phyloP scores from a whole-genome alignment of 1,140 invertebrate genomes.

The Aphelenchoides fujianensis region DNA sequence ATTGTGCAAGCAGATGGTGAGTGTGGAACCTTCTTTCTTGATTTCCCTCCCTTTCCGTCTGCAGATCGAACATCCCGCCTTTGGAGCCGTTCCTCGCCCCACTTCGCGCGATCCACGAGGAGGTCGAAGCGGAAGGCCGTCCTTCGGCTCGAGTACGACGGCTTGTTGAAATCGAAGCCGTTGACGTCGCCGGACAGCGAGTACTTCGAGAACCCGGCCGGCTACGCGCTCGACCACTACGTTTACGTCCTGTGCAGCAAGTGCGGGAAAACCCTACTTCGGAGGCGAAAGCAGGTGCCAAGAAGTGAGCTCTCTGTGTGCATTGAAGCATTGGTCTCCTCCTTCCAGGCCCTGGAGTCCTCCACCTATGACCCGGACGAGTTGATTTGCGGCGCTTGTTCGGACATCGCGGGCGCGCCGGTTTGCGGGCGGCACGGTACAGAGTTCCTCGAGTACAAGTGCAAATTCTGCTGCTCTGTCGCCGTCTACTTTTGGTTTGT shows the following conservation, averaged over 20 bases:
- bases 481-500: slow-evolving; percentile 85
- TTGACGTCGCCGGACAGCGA: slow-evolving; percentile 70
- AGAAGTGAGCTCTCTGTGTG: slow-evolving; percentile 69
- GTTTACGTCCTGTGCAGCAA: slow-evolving; percentile 97
- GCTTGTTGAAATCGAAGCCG: slow-evolving; percentile 75
- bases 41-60: slow-evolving; percentile 66
- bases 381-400: slow-evolving; percentile 91
- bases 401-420: slow-evolving; percentile 82
- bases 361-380: slow-evolving; percentile 82
- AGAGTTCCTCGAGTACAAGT: slow-evolving; percentile 97
- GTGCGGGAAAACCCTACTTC: slow-evolving; percentile 95
- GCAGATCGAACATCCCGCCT: slow-evolving; percentile 79
- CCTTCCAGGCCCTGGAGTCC: slow-evolving; percentile 66
- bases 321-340: background rate
- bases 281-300: slow-evolving; percentile 94
- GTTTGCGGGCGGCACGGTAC: slow-evolving; percentile 82
- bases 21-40: slow-evolving; percentile 18
- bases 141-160: slow-evolving; percentile 94
- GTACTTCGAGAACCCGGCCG: slow-evolving; percentile 75
- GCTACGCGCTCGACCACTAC: slow-evolving; percentile 91
- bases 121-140: slow-evolving; percentile 87
- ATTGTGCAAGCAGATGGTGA: slow-evolving; percentile 80
- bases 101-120: slow-evolving; percentile 77
- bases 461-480: slow-evolving; percentile 95
- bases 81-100: slow-evolving; percentile 76